Evolutionary conservation across 2,113 vertebrate species (phyloP).

Genomic region (Peucedramus taeniatus): DNA sequence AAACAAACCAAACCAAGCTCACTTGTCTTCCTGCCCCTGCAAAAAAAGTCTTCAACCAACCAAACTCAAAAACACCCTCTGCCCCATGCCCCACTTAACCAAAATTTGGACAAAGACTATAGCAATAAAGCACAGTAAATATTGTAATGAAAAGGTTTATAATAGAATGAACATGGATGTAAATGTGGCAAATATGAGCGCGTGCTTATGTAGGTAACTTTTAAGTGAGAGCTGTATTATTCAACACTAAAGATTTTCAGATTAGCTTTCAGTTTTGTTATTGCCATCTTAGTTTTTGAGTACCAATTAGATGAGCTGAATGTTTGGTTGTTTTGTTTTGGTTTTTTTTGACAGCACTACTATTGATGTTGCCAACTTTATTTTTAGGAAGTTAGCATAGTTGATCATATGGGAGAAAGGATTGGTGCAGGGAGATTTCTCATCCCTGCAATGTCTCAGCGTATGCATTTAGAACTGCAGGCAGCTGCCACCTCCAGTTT

Average conservation of each 20-base stretch:
- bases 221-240: background rate
- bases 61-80: accelerated
- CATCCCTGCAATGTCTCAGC: background rate
- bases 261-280: background rate
- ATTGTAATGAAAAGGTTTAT: background rate
- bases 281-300: background rate
- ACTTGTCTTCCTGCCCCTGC: background rate
- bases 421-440: background rate
- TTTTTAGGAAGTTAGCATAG: background rate
- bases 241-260: background rate
- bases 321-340: background rate
- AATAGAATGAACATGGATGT: background rate
- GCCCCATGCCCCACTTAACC: background rate
- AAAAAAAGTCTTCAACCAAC: background rate
- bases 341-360: background rate
- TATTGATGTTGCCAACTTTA: background rate
- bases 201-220: background rate
- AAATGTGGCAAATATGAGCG: background rate
- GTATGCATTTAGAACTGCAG: background rate
- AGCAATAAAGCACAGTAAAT: background rate
- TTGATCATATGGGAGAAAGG: background rate
- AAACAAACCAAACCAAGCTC: background rate
- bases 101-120: background rate
- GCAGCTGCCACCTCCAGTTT: background rate
- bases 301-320: background rate